Percentiles rank a stretch among this genome's conserved stretches.
Conservation (phyloP, 2,797 vertebrate species). For the Heterohyrax brucei region DNA sequence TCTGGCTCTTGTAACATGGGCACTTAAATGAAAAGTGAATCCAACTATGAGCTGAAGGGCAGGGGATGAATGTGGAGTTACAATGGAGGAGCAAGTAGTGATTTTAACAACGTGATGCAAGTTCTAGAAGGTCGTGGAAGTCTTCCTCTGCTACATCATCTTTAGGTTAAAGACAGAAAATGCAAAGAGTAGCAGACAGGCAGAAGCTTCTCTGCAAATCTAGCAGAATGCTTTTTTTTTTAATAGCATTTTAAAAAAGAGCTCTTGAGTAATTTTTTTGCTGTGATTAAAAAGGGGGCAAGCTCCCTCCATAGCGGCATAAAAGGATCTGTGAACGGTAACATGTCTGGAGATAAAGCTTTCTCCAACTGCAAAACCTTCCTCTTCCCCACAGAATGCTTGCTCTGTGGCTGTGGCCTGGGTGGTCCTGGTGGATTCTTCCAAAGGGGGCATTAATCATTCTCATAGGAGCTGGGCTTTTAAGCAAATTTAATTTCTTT, state of each 20-base stretch:
- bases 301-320: slow-evolving; percentile 71
- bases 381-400: slow-evolving; percentile 79
- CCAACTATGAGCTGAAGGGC: slow-evolving; percentile 26
- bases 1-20: neutral
- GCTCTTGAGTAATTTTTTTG: slow-evolving; percentile 62
- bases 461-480: slow-evolving; percentile 88
- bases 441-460: slow-evolving; percentile 85
- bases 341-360: slow-evolving; percentile 80
- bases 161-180: slow-evolving; percentile 48
- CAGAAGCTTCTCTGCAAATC: slow-evolving; percentile 70
- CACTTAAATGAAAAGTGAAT: slow-evolving; percentile 31
- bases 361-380: slow-evolving; percentile 85
- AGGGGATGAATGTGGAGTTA: neutral
- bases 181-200: slow-evolving; percentile 79
- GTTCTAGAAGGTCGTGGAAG: slow-evolving; percentile 51
- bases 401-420: neutral
- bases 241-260: slow-evolving; percentile 75
- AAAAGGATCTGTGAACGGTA: slow-evolving; percentile 68
- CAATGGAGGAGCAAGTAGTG: neutral
- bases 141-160: slow-evolving; percentile 63
- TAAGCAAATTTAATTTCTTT: slow-evolving; percentile 88
- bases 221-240: slow-evolving; percentile 70
- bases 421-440: slow-evolving; percentile 82
- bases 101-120: slow-evolving; percentile 49
- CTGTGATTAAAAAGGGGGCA: slow-evolving; percentile 79